Base-by-base conservation (phyloP, 2,113 vertebrate genomes). In the Syngnathus floridae region DNA sequence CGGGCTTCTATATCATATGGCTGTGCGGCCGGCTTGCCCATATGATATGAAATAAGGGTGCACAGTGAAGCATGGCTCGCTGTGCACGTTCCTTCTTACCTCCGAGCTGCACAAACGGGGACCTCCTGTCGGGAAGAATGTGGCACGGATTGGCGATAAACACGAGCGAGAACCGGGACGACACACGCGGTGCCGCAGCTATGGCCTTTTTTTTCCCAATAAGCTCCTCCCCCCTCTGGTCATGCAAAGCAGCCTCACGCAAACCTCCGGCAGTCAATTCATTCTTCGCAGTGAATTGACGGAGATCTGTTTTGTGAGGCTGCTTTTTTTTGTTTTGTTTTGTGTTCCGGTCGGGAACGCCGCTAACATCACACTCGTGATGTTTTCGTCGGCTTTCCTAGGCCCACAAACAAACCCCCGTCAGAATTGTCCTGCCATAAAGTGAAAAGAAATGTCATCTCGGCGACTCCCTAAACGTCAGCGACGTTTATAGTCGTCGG, bases 21-120 rank as follows among this genome's bases (percentile, higher is more conserved):
- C 1, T 72, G 84, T 84, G 75, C 75, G 65, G 11, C 74, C 56
- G 70, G 48, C 81, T 72, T 80, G 77, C 78, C 37, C 71, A 77
- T 86, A 86, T 88, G 84, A 88, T 89, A 90, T 90, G 73, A 85
- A 78, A 82, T 75, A 85, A 84, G 65, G 63, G 81, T 77, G 73
- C 82, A 84, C 78, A 84, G 59, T 75, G 77, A 80, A 75, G 86
- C 88, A 90, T 90, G 89, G 81, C 85, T 87, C 57, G 74, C 75
- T 67, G 84, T 78, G 69, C 65, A 82, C 70, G 84, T 84, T 80
- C 78, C 81, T 80, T 85, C 69, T 68, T 73, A 54, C 65, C 71
- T 75, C 82, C 67, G 66, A 69, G 71, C 73, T 79, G 57, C 75
- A 86, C 65, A 81, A 74, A 71, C 40, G 82, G 82, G 73, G 80